Base-by-base conservation (phyloP, 2,797 vertebrate species). In the Chrosomus eos region DNA sequence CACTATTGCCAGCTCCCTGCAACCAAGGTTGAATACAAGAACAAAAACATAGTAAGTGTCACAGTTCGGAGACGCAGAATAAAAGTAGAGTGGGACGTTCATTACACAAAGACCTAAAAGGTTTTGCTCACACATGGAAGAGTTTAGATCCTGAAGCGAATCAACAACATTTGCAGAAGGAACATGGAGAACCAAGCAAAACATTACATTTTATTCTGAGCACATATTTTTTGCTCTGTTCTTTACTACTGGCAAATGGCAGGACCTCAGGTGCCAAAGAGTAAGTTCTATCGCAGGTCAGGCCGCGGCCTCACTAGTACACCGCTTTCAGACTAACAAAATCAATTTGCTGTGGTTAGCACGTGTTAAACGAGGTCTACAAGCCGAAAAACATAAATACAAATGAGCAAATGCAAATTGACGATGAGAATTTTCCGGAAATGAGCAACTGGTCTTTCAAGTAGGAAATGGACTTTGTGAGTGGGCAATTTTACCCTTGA, bases 121-220 rank as follows among this genome's bases (percentile, higher is more conserved):
- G 36, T 66, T 72, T 86, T 70, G 71, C 26, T 31, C 88, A 62
- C 71, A 88, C 48, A 70, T 91, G 81, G 87, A 87, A 89, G 81
- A 48, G 83, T 68, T 87, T 88, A 90, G 43, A 86, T 75, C 28
- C 71, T 71, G 71, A 84, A 85, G 21, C 21, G 68, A 88, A 82
- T 88, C 88, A 90, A 81, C 83, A 88, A 88, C 66, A 70, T 79
- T 51, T 82, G 89, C 66, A 26, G 79, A 85, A 74, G 87, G 80
- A 90, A 90, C 78, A 84, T 38, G 62, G 87, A 86, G 68, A 89
- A 86, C 81, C 77, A 80, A 86, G 76, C 66, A 83, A 83, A 73
- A 79, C 53, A 55, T 83, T 64, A 58, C 64, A 82, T 85, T 85
- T 85, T 90, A 84, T 89, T 90, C 87, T 72, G 81, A 90, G 80